Base-by-base conservation (phyloP, 2,113 vertebrate genomes). In the Cyanocitta stelleri region DNA sequence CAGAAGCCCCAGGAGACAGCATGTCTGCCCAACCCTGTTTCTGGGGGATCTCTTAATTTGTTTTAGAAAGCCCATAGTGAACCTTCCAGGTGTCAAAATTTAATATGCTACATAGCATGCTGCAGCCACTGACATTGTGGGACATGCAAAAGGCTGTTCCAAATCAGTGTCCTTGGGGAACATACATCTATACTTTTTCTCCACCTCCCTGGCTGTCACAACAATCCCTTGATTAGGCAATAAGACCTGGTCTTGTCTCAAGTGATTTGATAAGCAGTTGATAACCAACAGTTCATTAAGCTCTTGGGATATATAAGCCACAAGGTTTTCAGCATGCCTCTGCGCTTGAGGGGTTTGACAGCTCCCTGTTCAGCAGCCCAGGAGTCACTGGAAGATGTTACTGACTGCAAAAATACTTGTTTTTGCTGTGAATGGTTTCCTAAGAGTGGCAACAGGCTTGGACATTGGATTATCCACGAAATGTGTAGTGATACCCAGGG, bases 401-500 rank as follows among this genome's bases (percentile, higher is more conserved):
- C 17, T 86, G 62, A 54, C 64, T 55, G 89, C 66, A 56, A 44
- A 75, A 83, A 48, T 94, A 54, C 62, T 97, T 61, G 23, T 20
- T 62, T 87, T 96, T 26, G 69, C 69, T 10, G 7, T 93, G 73
- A 77, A 54, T 33, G 37, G 75, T 56, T 16, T 98, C 62, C 68
- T 96, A 11, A 64, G 81, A 39, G 56, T 86, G 12, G 58, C 76
- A 33, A 61, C 82, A 46, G 97, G 98, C 19, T 98, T 99, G 55
- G 98, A 99, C 96, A 92, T 99, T 91, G 98, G 98, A 67, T 98
- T 99, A 98, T 98, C 99, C 49, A 99, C 99, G 0, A 99, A 98
- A 74, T 99, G 99, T 20, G 98, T 99, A 21, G 22, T 96, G 51
- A 98, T 99, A 79, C 99, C 99, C 18, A 96, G 96, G 90, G 98